phyloP scores from a whole-genome alignment of 2,797 vertebrate genomes.

The Aythya fuligula region DNA sequence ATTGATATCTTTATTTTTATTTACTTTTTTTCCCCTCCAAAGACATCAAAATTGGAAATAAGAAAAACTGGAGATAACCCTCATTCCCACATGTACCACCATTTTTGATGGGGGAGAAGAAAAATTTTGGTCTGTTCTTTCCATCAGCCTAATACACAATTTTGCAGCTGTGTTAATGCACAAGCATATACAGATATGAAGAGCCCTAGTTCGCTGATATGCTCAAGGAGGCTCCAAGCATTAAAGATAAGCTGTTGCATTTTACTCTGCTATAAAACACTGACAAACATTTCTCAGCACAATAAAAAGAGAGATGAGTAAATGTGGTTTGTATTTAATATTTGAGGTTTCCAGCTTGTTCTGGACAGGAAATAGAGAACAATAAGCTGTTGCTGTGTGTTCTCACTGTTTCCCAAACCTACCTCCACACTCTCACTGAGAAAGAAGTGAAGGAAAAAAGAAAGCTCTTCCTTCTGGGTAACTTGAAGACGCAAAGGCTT shows the following conservation, averaged over 20 bases:
- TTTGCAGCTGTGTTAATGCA: not conserved
- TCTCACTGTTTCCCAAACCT: not conserved
- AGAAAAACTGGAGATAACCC: no score
- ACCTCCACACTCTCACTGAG: not conserved
- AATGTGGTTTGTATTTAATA: slow-evolving; percentile 37
- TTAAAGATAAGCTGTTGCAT: not conserved
- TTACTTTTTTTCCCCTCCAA: accelerated
- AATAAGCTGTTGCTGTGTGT: not conserved
- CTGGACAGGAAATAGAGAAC: slow-evolving; percentile 3
- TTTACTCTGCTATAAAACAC: slow-evolving; percentile 16
- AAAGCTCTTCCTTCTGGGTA: not conserved
- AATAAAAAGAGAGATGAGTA: not conserved
- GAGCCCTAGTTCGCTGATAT: not conserved
- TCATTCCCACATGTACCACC: not conserved
- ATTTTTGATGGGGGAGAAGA: not conserved
- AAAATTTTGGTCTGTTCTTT: not conserved
- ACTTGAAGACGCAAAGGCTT: not conserved
- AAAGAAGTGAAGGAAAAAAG: not conserved
- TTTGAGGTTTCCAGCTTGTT: slow-evolving; percentile 5
- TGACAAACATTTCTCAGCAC: not conserved
- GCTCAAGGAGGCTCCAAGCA: not conserved
- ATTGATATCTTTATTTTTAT: not conserved
- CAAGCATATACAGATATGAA: not conserved
- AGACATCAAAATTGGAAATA: not conserved
- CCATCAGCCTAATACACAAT: not conserved